phyloP scores from a whole-genome alignment of 2,113 vertebrate genomes.

The Petroica traversi region DNA sequence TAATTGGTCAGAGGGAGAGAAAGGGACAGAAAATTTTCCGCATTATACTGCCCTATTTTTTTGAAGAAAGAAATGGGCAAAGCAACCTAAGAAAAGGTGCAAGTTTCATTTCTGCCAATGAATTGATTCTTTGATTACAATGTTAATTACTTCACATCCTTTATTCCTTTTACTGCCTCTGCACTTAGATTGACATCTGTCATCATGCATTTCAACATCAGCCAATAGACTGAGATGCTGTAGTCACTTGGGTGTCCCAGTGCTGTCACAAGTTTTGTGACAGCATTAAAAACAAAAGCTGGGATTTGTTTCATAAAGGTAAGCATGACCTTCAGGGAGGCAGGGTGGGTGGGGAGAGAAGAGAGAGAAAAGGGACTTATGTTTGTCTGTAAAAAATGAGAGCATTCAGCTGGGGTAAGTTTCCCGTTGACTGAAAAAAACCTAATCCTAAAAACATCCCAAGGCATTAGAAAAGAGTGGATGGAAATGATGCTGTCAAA shows the following conservation, averaged over 20 bases:
- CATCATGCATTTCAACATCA: neutral
- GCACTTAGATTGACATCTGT: neutral
- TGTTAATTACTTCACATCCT: neutral
- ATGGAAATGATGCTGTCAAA: neutral
- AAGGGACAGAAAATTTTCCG: neutral
- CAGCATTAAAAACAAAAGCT: neutral
- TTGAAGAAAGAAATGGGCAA: neutral
- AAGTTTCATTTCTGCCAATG: neutral
- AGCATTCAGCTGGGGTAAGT: neutral
- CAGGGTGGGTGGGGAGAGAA: neutral
- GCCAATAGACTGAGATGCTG: neutral
- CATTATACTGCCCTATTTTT: fast-evolving
- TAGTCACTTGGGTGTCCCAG: neutral
- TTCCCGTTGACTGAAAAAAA: neutral
- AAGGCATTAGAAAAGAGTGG: neutral
- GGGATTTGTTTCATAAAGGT: neutral
- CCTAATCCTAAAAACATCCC: neutral
- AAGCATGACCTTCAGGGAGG: neutral
- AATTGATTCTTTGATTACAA: neutral
- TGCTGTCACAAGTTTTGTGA: neutral
- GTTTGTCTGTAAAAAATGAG: neutral
- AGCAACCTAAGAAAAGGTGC: neutral
- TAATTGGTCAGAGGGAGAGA: neutral
- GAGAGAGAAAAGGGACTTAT: neutral
- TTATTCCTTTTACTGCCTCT: neutral